Conservation (phyloP, 2,113 vertebrate species). For the Rhegmatorhina hoffmannsi region DNA sequence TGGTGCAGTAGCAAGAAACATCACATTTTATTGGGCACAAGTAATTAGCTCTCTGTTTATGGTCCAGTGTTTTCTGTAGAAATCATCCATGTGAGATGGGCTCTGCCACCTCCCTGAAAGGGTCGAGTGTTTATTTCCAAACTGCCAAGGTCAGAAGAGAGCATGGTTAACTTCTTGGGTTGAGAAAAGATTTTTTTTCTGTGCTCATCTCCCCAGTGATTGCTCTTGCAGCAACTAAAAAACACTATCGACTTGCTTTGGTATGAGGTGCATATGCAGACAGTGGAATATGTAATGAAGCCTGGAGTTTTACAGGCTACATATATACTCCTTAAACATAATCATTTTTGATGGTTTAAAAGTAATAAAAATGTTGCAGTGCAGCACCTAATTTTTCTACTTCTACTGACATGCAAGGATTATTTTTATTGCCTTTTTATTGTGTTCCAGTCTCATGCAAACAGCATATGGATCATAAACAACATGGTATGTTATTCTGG, state of each 20-base stretch:
- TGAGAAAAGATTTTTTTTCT: neutral
- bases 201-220: neutral
- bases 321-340: neutral
- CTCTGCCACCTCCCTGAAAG: neutral
- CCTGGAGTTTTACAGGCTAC: neutral
- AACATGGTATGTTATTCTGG: neutral
- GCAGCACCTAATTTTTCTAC: neutral
- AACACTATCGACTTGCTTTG: neutral
- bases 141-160: neutral
- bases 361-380: neutral
- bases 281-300: neutral
- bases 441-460: neutral
- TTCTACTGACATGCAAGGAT: neutral
- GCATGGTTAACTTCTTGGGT: neutral
- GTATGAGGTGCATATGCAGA: neutral
- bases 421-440: neutral
- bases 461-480: neutral
- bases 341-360: neutral
- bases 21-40: neutral
- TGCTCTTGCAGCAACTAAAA: neutral
- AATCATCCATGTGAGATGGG: neutral
- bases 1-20: slow-evolving; percentile 23
- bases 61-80: neutral
- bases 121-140: neutral
- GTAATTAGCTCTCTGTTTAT: neutral